Base-by-base conservation (phyloP, 1,140 invertebrate species). In the Lepidurus couesii region DNA sequence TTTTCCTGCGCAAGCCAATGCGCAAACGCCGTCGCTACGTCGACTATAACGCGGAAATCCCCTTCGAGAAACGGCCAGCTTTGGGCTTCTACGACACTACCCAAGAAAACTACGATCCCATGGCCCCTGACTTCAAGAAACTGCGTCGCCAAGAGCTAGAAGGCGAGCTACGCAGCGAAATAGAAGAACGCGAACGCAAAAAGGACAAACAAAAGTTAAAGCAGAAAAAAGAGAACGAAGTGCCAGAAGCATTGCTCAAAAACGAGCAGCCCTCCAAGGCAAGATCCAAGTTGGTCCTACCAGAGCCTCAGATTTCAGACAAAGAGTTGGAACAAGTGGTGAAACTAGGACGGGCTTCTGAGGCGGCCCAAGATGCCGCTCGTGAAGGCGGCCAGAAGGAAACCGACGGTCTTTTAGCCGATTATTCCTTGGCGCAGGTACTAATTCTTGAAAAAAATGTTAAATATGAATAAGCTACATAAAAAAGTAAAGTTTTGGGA, bases 21-120 rank as follows among this genome's bases (percentile, higher is more conserved):
- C 87, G 89, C 42, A 91, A 92, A 81, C 92, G 92, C 82, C 91
- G 90, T 81, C 90, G 92, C 13, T 93, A 95, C 7, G 93, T 99
- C 10, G 96, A 99, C 86, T 99, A 99, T 85, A 99, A 99, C 87
- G 90, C 92, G 0, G 98, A 99, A 87, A 95, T 99, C 82, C 96
- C 97, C 0, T 99, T 99, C 88, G 95, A 98, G 83, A 98, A 98
- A 86, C 89, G 90, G 77, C 96, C 97, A 8, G 92, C 95, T 0
- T 80, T 90, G 24, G 97, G 97, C 8, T 98, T 98, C 85, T 96
- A 97, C 85, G 96, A 98, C 84, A 98, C 96, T 0, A 91, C 94
- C 0, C 91, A 92, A 77, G 97, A 99, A 85, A 86, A 89, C 3
- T 91, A 95, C 76, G 94, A 97, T 85, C 95, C 95, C 10, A 89